Evolutionary conservation across 2,888 invertebrate species (phyloP).

Genomic region (Xanthia togata): DNA sequence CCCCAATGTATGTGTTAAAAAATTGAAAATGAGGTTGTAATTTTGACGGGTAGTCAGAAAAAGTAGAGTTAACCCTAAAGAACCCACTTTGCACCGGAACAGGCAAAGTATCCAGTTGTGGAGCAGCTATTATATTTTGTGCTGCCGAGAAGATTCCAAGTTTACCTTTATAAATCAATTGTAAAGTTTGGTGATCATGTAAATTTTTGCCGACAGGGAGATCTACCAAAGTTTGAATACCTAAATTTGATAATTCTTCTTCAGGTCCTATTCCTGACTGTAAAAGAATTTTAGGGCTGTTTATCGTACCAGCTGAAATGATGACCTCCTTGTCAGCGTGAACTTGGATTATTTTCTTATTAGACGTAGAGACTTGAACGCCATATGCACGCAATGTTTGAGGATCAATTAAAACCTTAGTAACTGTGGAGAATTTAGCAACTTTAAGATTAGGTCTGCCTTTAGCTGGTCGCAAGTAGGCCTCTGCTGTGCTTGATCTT

Average conservation of each 20-base stretch:
- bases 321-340: constrained; percentile 80
- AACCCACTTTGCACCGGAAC: constrained; percentile 78
- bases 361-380: constrained; percentile 73
- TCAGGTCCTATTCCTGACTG: constrained; percentile 83
- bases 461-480: constrained; percentile 75
- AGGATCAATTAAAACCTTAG: constrained; percentile 79
- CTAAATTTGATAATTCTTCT: constrained; percentile 72
- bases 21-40: constrained; percentile 81
- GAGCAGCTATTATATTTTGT: constrained; percentile 71
- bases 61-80: constrained; percentile 71
- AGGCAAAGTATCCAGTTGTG: constrained; percentile 73
- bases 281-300: constrained; percentile 83
- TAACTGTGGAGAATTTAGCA: constrained; percentile 79
- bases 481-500: constrained; percentile 83
- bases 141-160: constrained; percentile 76
- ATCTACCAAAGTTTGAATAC: constrained; percentile 75
- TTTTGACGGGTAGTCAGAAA: constrained; percentile 42
- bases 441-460: constrained; percentile 78
- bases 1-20: constrained; percentile 79
- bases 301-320: constrained; percentile 81
- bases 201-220: constrained; percentile 84
- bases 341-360: constrained; percentile 72
- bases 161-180: constrained; percentile 76
- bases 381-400: constrained; percentile 74
- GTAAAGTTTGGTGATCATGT: constrained; percentile 79